Percentiles rank a stretch among this genome's conserved stretches.
phyloP scores from a whole-genome alignment of 92 coral and sea anemone genomes.

The Porites rus region DNA sequence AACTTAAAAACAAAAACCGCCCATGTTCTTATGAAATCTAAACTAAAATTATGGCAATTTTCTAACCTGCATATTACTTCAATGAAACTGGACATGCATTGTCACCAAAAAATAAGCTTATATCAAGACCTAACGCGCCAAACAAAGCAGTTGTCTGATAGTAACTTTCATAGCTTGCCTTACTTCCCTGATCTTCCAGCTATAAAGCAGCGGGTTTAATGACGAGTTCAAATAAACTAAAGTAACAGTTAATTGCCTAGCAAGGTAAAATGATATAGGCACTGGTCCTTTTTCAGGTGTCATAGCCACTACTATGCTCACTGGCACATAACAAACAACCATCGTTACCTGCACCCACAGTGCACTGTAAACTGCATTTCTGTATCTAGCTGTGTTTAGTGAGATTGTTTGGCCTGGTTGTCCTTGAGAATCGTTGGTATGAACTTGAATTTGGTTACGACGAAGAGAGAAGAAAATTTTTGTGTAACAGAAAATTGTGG shows the following conservation, averaged over 20 bases:
- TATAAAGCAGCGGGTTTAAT: neutral
- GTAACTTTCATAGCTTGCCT: neutral
- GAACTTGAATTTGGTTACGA: constrained; percentile 9
- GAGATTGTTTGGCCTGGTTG: neutral
- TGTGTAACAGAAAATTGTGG: neutral
- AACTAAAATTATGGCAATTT: too few species aligned
- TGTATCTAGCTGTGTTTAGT: constrained; percentile 25
- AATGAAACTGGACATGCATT: too few species aligned
- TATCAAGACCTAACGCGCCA: too few species aligned
- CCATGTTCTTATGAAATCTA: too few species aligned
- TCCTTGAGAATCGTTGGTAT: neutral
- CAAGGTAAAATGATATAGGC: neutral
- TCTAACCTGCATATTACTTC: too few species aligned
- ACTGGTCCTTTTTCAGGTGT: too few species aligned
- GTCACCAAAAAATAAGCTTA: too few species aligned
- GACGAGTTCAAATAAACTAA: neutral
- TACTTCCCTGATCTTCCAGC: constrained; percentile 12
- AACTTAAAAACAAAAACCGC: too few species aligned
- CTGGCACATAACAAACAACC: neutral
- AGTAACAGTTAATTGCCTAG: neutral
- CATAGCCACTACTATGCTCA: neutral
- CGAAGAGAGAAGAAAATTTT: neutral
- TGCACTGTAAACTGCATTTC: constrained; percentile 22
- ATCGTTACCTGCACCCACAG: constrained; percentile 3
- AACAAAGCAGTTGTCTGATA: neutral